Conservation (phyloP, 2,888 invertebrate species). For the Cantharis rustica region DNA sequence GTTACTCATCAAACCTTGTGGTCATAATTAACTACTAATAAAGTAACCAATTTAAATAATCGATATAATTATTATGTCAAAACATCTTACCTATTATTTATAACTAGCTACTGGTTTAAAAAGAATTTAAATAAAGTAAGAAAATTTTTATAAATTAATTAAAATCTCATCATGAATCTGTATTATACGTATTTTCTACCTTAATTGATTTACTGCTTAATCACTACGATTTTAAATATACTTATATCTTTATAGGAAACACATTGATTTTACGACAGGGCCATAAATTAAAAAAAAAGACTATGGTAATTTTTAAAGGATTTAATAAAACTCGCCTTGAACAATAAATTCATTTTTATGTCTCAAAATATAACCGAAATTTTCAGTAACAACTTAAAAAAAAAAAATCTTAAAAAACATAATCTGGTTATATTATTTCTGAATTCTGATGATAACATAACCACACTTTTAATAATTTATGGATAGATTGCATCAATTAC, state of each 20-base stretch:
- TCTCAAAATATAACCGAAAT: not conserved
- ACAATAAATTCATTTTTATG: not conserved
- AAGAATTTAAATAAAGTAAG: not conserved
- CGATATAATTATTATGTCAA: slow-evolving; percentile 14
- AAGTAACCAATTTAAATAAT: slow-evolving; percentile 11
- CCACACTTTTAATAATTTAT: not conserved
- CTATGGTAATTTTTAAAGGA: not conserved
- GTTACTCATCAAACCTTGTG: slow-evolving; percentile 13
- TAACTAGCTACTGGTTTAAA: slow-evolving; percentile 2
- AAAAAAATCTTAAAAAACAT: not conserved
- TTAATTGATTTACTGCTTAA: not conserved
- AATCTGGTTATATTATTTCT: not conserved
- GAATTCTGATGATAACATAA: not conserved
- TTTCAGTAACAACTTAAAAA: not conserved
- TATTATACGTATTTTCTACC: not conserved
- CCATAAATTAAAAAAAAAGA: not conserved
- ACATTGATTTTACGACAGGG: not conserved
- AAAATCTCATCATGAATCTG: not conserved
- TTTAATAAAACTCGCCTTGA: not conserved
- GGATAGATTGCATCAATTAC: no score
- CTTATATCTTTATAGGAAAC: not conserved
- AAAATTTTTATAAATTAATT: not conserved
- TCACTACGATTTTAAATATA: not conserved
- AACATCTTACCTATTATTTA: slow-evolving; percentile 15
- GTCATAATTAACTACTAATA: slow-evolving; percentile 19